Evolutionary conservation across 2,797 vertebrate genomes (phyloP), one percentile per base, ranked within the genome.

Genomic region (Sebastes hubbsi): DNA sequence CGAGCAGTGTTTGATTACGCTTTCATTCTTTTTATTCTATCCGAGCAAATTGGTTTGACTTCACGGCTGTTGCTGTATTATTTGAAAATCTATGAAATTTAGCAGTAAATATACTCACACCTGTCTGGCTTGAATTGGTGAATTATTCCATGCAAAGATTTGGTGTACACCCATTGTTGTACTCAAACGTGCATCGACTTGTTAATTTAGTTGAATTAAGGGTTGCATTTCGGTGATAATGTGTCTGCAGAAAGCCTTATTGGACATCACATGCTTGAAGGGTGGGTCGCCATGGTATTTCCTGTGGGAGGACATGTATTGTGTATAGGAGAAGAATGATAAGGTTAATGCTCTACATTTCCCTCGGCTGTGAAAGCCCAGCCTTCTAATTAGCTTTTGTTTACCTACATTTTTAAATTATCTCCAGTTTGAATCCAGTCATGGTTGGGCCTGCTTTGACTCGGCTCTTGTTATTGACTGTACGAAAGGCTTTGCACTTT

Each of bases 231-330:
- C n/a, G 36, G 11, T 9, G 58, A 76, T 75, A 64, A 83, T 78
- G 72, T 70, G 59, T 85, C 83, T 81, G 72, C 77, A 80, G 54
- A 90, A 82, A 65, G 75, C 59, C 54, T 64, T 52, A 24, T 62
- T 85, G 55, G 83, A 81, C 80, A 77, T 85, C 64, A 64, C 87
- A 85, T 62, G 75, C 66, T 76, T 59, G 13, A 72, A 79, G 91
- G 89, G 89, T 73, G 89, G 88, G 80, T 81, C 82, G 25, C 62
- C 24, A 5, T 86, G 88, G 82, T 81, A 84, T 93, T 94, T 95
- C 93, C 92, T 95, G 92, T 89, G 71, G 81, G 86, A 91, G 90
- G 90, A 91, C 88, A 77, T 92, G 88, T 85, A 85, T 88, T 92
- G 85, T 86, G 75, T 75, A 82, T 76, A 69, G 60, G 8, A 88